A percentile compares a stretch with the other conserved stretches of the same genome.
Conservation (phyloP, 2,888 invertebrate genomes). For the Glaucopsyche alexis region DNA sequence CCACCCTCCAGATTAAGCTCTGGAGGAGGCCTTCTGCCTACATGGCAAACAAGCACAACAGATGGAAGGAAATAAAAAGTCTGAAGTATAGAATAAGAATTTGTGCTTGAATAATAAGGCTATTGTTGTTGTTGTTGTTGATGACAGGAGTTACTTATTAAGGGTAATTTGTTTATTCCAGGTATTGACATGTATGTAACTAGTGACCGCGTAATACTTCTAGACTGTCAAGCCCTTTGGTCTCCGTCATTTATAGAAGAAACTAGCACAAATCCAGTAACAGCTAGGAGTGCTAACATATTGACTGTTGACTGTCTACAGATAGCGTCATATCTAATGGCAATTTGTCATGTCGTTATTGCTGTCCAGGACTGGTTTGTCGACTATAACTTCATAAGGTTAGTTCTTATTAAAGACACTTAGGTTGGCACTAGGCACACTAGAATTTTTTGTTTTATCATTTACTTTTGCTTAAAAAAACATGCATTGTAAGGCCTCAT, state of each 20-base stretch:
- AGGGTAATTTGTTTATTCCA: slow-evolving; percentile 48
- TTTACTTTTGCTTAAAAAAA: too few species aligned
- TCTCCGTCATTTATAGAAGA: slow-evolving; percentile 87
- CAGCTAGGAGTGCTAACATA: slow-evolving; percentile 76
- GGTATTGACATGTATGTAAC: slow-evolving; percentile 88
- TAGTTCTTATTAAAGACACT: slow-evolving; percentile 20
- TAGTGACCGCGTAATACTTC: slow-evolving; percentile 87
- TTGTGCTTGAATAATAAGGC: too few species aligned
- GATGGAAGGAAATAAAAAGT: too few species aligned
- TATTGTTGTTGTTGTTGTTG: too few species aligned
- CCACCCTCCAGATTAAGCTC: too few species aligned
- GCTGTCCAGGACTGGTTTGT: slow-evolving; percentile 94
- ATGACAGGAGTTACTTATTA: too few species aligned
- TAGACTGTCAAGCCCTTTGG: slow-evolving; percentile 92
- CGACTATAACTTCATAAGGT: slow-evolving; percentile 90
- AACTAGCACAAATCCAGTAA: slow-evolving; percentile 71
- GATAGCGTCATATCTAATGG: slow-evolving; percentile 89
- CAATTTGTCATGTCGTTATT: slow-evolving; percentile 93
- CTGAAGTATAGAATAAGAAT: too few species aligned
- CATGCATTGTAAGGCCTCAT: too few species aligned
- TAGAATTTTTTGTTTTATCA: too few species aligned
- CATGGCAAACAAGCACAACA: too few species aligned
- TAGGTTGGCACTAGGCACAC: too few species aligned
- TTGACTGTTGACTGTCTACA: slow-evolving; percentile 87
- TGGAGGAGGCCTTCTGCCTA: too few species aligned